These are phyloP conservation scores for Schizotus pectinicornis DNA, from an alignment of 2,888 invertebrate genomes.

Conservation along the genomic window DNA sequence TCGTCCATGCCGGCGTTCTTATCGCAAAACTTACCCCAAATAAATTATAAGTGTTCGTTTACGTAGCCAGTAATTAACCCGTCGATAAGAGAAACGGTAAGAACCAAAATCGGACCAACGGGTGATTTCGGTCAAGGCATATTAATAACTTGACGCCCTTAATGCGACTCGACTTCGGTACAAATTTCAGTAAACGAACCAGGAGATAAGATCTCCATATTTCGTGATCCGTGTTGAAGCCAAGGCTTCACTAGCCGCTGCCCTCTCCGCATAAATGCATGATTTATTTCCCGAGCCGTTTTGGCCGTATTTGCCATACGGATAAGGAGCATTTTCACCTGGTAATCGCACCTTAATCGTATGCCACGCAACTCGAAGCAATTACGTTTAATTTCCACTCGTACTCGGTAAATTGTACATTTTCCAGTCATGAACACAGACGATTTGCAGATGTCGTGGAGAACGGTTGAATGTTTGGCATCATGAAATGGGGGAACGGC, in stretches of 20 bases:
- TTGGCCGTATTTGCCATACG: constrained; percentile 36
- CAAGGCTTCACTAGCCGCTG: constrained; percentile 8
- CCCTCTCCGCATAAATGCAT: constrained; percentile 34
- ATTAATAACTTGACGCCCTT: constrained; percentile 27
- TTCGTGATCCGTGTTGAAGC: constrained; percentile 27
- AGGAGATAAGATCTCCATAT: constrained; percentile 23
- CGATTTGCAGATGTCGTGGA: neutral
- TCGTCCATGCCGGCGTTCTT: no score
- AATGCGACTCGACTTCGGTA: constrained; percentile 34
- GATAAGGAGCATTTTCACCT: constrained; percentile 39
- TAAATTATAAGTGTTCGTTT: constrained; percentile 12
- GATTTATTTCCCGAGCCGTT: constrained; percentile 34
- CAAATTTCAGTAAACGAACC: constrained; percentile 45
- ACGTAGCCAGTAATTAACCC: constrained; percentile 16
- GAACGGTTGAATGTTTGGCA: neutral
- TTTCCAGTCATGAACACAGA: constrained; percentile 47
- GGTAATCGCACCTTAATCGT: constrained; percentile 37
- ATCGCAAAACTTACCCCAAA: neutral
- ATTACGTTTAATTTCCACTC: constrained; percentile 54
- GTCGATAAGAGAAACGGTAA: constrained; percentile 11
- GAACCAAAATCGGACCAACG: neutral
- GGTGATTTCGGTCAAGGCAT: constrained; percentile 19
- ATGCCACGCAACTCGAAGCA: constrained; percentile 49
- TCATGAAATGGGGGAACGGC: neutral
- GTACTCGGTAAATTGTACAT: constrained; percentile 51